Evolutionary conservation across 2,113 vertebrate genomes (phyloP).

Genomic region (Cathartes aura): DNA sequence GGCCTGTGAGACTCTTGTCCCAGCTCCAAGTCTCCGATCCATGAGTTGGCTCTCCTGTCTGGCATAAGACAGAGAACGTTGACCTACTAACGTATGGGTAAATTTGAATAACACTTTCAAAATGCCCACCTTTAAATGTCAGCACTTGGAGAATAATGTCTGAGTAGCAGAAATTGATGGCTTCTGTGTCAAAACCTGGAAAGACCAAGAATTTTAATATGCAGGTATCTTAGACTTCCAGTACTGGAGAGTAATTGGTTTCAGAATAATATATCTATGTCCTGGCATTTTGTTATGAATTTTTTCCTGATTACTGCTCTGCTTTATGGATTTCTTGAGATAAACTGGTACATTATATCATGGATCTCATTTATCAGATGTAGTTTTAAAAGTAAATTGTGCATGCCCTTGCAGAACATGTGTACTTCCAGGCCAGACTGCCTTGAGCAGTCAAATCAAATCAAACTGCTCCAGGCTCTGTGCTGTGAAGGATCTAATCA

Average conservation of each 20-base stretch:
- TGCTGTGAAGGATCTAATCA: not conserved
- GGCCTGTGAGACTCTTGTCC: not conserved
- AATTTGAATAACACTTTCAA: not conserved
- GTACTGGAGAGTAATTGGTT: not conserved
- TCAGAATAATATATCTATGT: not conserved
- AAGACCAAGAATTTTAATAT: not conserved
- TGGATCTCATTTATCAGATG: not conserved
- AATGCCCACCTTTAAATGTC: not conserved
- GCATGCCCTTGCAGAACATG: not conserved
- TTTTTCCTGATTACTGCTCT: not conserved
- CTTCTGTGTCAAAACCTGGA: not conserved
- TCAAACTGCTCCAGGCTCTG: not conserved
- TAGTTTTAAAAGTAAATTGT: not conserved
- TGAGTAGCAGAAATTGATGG: not conserved
- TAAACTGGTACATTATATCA: not conserved
- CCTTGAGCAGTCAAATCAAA: not conserved
- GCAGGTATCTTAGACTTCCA: not conserved
- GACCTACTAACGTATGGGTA: not conserved
- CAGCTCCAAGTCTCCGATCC: not conserved
- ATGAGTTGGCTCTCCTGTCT: not conserved
- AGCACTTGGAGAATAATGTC: not conserved
- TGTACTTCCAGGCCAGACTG: not conserved
- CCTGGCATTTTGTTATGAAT: not conserved
- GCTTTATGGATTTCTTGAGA: constrained; percentile 20
- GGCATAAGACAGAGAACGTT: not conserved